Base-by-base conservation (phyloP, 2,888 invertebrate genomes). In the Palloptera scutellata region DNA sequence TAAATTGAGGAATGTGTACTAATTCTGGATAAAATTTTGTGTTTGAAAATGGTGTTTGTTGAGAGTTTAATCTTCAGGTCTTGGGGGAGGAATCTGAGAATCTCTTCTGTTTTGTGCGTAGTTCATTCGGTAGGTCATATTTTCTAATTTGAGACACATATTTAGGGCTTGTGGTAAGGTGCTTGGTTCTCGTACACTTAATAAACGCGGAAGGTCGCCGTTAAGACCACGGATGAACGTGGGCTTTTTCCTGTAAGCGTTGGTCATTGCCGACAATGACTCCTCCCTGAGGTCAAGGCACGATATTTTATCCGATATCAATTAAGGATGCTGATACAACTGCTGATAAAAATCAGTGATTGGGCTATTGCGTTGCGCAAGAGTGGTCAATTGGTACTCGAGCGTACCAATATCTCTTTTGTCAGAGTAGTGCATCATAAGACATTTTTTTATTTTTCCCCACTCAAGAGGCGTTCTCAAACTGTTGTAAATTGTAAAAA, bases 141-240 rank as follows among this genome's bases (percentile, higher is more conserved):
- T n/a, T n/a, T n/a, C n/a, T n/a, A n/a, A n/a, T n/a, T n/a, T n/a
- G n/a, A n/a, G n/a, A n/a, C n/a, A n/a, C n/a, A n/a, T n/a, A n/a
- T n/a, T n/a, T n/a, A n/a, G n/a, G n/a, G n/a, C n/a, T n/a, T n/a
- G n/a, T 70, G 2, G 71, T 42, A 73, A 53, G 42, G 68, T 71
- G 9, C 43, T 58, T 54, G 74, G 72, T 59, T 72, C 71, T 17
- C 63, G 53, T 13, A 74, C 71, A 42, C 70, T 67, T 12, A 73
- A 62, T 11, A 75, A 72, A 40, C 71, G 65, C 13, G 74, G 70
- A 20, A 75, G 55, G 19, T 72, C 68, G 4, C 74, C 70, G 40
- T 65, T 70, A n/a, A n/a, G n/a, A n/a, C n/a, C n/a, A n/a, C n/a
- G n/a, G n/a, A n/a, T n/a, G n/a, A n/a, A 74, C 0, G 68, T 72